phyloP scores from a whole-genome alignment of 2,113 vertebrate genomes.

The Phalacrocorax carbo region DNA sequence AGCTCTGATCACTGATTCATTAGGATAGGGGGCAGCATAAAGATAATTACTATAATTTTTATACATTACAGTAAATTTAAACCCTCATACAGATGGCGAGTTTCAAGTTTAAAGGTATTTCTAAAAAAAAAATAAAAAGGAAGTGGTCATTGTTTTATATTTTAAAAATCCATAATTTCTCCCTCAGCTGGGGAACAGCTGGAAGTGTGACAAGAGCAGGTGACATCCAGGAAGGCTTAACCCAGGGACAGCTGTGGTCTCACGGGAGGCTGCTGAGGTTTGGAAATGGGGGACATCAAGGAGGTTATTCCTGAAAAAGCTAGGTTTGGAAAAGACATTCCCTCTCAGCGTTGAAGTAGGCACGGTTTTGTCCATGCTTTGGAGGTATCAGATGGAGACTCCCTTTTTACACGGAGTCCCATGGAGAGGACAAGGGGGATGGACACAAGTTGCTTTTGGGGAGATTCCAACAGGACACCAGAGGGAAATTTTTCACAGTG shows the following conservation, averaged over 20 bases:
- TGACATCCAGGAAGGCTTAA: background rate
- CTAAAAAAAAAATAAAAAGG: background rate
- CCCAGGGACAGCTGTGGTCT: background rate
- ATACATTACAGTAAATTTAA: background rate
- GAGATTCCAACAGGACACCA: no score
- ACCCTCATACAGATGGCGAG: background rate
- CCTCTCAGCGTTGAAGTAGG: background rate
- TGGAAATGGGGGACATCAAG: background rate
- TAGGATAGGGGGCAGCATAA: background rate
- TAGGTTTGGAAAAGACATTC: background rate
- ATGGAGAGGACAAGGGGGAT: no score
- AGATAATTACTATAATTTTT: background rate
- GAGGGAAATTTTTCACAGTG: no score
- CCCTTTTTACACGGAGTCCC: no score
- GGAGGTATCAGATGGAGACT: no score
- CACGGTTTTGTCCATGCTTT: background rate
- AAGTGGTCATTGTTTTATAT: rapidly evolving
- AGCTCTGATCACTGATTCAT: background rate
- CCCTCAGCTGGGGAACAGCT: background rate
- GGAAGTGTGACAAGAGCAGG: background rate
- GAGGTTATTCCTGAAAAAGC: background rate
- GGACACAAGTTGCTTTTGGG: no score
- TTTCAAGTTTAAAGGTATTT: background rate
- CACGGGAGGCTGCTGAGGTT: background rate
- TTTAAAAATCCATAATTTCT: background rate